phyloP scores from a whole-genome alignment of 2,888 invertebrate species.

The Polydrusus cervinus region DNA sequence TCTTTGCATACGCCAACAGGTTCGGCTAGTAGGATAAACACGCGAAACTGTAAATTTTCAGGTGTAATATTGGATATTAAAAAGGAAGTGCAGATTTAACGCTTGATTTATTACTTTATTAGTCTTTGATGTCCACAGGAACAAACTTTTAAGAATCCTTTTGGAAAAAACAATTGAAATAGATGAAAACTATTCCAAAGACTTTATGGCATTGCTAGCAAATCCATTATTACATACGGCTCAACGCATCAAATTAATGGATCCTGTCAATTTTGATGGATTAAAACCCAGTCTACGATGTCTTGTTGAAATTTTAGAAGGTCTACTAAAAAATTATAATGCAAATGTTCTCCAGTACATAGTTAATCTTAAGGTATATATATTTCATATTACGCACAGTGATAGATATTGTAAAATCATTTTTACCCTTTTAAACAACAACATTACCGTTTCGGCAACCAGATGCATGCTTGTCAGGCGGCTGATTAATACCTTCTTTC shows the following conservation, averaged over 20 bases:
- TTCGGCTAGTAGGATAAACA: too few relatives aligned
- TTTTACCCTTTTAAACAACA: too few relatives aligned
- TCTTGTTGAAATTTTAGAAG: slow-evolving; percentile 40
- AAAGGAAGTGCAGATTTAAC: too few relatives aligned
- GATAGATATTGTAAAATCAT: too few relatives aligned
- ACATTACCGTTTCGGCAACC: too few relatives aligned
- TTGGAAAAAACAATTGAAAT: slow-evolving; percentile 26
- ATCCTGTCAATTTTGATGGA: neutral
- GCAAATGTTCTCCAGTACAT: slow-evolving; percentile 23
- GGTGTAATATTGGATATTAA: too few relatives aligned
- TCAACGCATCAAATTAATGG: slow-evolving; percentile 3
- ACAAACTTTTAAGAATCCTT: slow-evolving; percentile 31
- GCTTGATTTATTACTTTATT: neutral
- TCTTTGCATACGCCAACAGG: too few relatives aligned
- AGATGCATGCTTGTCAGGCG: too few relatives aligned
- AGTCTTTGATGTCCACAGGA: slow-evolving; percentile 17
- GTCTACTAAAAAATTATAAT: slow-evolving; percentile 39
- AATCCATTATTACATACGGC: slow-evolving; percentile 22
- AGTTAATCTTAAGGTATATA: slow-evolving; percentile 32
- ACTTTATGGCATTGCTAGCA: slow-evolving; percentile 24
- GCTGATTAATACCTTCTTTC: too few relatives aligned
- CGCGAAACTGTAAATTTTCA: too few relatives aligned
- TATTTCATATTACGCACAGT: too few relatives aligned
- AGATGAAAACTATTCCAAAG: slow-evolving; percentile 26
- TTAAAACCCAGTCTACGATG: slow-evolving; percentile 31